Evolutionary conservation across 1,140 invertebrate species (phyloP), one percentile per base, ranked within the genome.

Genomic region (Bombus confusus): DNA sequence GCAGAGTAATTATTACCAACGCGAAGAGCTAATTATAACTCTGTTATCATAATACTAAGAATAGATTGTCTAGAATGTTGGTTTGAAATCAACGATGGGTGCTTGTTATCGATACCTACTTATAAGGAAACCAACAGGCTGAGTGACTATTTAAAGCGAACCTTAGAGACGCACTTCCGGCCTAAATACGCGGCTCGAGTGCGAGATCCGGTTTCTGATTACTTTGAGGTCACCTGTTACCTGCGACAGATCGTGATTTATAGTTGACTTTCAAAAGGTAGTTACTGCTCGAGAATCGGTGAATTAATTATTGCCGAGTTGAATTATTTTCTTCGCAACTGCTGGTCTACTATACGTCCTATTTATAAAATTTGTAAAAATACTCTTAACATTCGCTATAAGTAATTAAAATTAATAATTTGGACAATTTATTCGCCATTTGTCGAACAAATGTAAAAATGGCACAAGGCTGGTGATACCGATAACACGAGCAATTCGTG

Each of bases 151-250:
- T 91, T 91, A 90, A 89, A 91, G 87, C 76, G 79, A 71, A 86
- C 86, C 59, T 85, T 85, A 87, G 89, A 90, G 86, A 85, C 85
- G 80, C 88, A 88, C 90, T 93, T 93, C 92, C 92, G 91, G 85
- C 85, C 91, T 73, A 87, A 93, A 93, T 92, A 92, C 90, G 88
- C 91, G 86, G 76, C 57, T 90, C 85, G 88, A 73, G 85, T 88
- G 88, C 89, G 41, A 90, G 81, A 92, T 93, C 90, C 90, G 88
- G 91, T 91, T 92, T 89, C 89, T 86, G 80, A 86, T 80, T 79
- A 84, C 52, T 72, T 72, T 81, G 85, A 89, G 87, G 88, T 84
- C 74, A 86, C 64, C 59, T 72, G 71, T 84, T 79, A 86, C 64
- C 71, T 72, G 43, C 31, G 64, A 82, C 64, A 80, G 74, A 71